Evolutionary conservation across 2,888 invertebrate species (phyloP), one percentile per base, ranked within the genome.

Genomic region (Laspeyria flexula): DNA sequence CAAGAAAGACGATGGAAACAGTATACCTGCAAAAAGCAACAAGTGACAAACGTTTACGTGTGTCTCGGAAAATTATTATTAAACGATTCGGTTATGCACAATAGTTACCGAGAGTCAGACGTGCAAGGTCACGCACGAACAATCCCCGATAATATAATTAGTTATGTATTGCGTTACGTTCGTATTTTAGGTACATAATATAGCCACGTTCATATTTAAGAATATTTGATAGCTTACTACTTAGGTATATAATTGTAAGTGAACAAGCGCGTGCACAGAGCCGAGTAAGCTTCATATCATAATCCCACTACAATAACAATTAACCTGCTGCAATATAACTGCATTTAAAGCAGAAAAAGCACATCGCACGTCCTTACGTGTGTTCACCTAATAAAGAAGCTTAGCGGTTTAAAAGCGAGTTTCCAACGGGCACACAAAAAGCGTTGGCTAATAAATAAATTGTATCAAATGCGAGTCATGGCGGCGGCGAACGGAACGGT

Each of bases 401-500:
- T 76, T 81, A 83, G 81, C 81, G 82, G 80, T 84, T 83, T 82
- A 85, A 86, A 88, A 86, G 85, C 85, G 86, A 86, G 84, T 84
- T 83, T 79, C 74, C 77, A 75, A 77, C 78, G 76, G 82, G 74
- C 76, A 76, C 59, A 71, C 70, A 81, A 83, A 85, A 86, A 84
- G 79, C 68, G 69, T 57, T 66, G 73, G 65, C 70, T 77, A 74
- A 81, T 83, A 81, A 80, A 79, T 76, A 78, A 67, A 72, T 75
- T 69, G 79, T 74, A 82, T 80, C 78, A 81, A 80, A 87, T 81
- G 79, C 84, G 79, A 86, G 86, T 83, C 85, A 86, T 83, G 81
- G 79, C 77, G 83, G 75, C 83, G 80, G 81, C 82, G 83, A 85
- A 86, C 87, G 89, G 88, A 87, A 85, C 89, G 83, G 90, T 88